A percentile compares a stretch with the other conserved stretches of the same genome.
Conservation (phyloP, 2,113 vertebrate species). For the Xenopus borealis region DNA sequence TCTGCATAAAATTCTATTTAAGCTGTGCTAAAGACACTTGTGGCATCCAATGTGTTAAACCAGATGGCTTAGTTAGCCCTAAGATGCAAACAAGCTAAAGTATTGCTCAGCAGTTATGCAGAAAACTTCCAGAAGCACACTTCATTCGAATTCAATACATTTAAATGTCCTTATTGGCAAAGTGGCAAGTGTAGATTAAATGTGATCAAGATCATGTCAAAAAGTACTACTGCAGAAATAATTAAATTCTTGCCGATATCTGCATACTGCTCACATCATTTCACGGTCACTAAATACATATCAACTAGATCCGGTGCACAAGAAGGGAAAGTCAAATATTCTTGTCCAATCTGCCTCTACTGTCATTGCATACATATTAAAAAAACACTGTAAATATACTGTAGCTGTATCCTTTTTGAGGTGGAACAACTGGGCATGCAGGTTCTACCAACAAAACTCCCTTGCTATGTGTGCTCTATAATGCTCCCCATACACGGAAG, state of each 20-base stretch:
- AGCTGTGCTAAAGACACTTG: background rate
- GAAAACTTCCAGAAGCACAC: background rate
- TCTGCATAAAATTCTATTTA: too few relatives aligned
- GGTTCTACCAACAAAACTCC: too few relatives aligned
- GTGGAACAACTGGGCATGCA: too few relatives aligned
- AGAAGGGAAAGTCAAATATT: background rate
- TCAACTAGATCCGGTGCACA: background rate
- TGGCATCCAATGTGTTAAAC: background rate
- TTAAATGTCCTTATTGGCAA: slow-evolving; percentile 13
- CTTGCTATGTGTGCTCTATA: background rate
- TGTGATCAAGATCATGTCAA: slow-evolving; percentile 11
- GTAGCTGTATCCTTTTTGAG: too few relatives aligned
- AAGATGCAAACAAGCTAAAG: background rate
- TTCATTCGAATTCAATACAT: slow-evolving; percentile 2
- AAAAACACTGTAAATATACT: too few relatives aligned
- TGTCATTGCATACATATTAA: background rate
- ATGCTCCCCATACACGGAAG: background rate
- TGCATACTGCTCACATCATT: background rate
- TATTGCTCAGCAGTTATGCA: background rate
- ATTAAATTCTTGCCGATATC: background rate
- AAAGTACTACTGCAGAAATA: slow-evolving; percentile 5
- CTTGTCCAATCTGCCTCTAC: background rate
- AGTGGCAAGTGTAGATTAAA: slow-evolving; percentile 10
- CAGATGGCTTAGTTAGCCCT: background rate
- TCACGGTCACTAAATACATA: background rate